These are phyloP conservation scores for Xanthia icteritia DNA, from an alignment of 2,888 invertebrate genomes.

Conservation along the genomic window DNA sequence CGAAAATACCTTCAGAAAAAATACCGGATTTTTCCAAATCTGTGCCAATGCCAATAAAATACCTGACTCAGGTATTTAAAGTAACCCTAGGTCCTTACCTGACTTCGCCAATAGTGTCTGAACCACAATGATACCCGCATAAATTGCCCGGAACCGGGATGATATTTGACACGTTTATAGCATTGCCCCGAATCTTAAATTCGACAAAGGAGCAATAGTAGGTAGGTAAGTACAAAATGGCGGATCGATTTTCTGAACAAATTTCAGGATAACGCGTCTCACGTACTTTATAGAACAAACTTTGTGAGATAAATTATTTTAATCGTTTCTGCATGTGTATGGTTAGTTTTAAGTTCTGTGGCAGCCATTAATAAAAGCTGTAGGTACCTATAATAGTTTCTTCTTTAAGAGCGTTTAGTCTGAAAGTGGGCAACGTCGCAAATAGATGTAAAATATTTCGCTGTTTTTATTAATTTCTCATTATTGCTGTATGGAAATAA, in stretches of 20 bases:
- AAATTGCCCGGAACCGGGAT: slow-evolving; percentile 27
- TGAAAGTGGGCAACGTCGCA: no score
- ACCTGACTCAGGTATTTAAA: slow-evolving; percentile 5
- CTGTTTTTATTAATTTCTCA: no score
- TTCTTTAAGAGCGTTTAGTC: no score
- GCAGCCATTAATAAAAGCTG: not conserved
- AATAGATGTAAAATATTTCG: no score
- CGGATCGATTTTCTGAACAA: slow-evolving; percentile 24
- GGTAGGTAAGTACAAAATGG: slow-evolving; percentile 16
- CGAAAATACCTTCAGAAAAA: not conserved
- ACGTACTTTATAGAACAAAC: slow-evolving; percentile 34
- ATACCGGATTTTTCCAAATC: not conserved
- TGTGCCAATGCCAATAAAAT: slow-evolving; percentile 11
- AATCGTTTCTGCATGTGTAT: slow-evolving; percentile 37
- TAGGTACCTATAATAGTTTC: not conserved
- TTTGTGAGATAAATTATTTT: slow-evolving; percentile 35
- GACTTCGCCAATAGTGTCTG: slow-evolving; percentile 15
- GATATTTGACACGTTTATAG: slow-evolving; percentile 45
- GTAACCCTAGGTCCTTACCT: slow-evolving; percentile 16
- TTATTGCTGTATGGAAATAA: no score
- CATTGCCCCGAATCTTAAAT: slow-evolving; percentile 26
- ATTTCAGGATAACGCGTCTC: slow-evolving; percentile 18
- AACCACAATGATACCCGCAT: slow-evolving; percentile 35
- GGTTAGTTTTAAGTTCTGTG: not conserved
- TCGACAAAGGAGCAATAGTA: not conserved